Conservation (phyloP, 2,888 invertebrate genomes). For the Zeuzera pyrina region DNA sequence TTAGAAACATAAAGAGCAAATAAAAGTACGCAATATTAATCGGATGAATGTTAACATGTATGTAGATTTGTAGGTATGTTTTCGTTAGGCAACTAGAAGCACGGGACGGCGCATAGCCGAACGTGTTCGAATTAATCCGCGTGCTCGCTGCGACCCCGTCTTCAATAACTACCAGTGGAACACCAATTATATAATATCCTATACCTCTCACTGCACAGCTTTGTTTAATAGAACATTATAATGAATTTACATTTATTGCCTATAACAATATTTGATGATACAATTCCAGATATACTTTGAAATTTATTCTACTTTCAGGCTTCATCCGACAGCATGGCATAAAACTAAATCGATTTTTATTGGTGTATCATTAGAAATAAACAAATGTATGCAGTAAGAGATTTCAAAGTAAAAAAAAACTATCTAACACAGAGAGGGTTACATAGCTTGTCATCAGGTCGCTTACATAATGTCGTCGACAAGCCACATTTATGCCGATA, state of each 20-base stretch:
- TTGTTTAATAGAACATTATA: conserved; percentile 14
- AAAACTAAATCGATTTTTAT: too few species aligned
- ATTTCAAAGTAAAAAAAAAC: conserved; percentile 31
- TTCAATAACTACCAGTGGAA: conserved; percentile 37
- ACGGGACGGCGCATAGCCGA: conserved; percentile 37
- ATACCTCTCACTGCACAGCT: conserved; percentile 33
- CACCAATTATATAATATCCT: too few species aligned
- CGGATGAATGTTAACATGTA: conserved; percentile 19
- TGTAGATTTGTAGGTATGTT: conserved; percentile 30
- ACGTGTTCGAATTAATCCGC: conserved; percentile 42
- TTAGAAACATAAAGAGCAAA: conserved; percentile 49
- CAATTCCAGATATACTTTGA: too few species aligned
- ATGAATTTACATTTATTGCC: too few species aligned
- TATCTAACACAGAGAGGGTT: conserved; percentile 49
- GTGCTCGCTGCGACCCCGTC: conserved; percentile 35
- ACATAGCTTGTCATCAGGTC: conserved; percentile 39
- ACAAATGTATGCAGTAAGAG: conserved; percentile 39
- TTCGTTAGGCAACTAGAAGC: conserved; percentile 65
- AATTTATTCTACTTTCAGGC: too few species aligned
- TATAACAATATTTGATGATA: too few species aligned
- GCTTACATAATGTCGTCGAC: conserved; percentile 38
- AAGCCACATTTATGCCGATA: conserved; percentile 54
- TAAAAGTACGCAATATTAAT: conserved; percentile 21
- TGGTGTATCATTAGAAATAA: too few species aligned
- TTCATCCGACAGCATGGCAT: too few species aligned